These are phyloP conservation scores for Rapana venosa DNA, from an alignment of 2,888 invertebrate species.

Conservation along the genomic window DNA sequence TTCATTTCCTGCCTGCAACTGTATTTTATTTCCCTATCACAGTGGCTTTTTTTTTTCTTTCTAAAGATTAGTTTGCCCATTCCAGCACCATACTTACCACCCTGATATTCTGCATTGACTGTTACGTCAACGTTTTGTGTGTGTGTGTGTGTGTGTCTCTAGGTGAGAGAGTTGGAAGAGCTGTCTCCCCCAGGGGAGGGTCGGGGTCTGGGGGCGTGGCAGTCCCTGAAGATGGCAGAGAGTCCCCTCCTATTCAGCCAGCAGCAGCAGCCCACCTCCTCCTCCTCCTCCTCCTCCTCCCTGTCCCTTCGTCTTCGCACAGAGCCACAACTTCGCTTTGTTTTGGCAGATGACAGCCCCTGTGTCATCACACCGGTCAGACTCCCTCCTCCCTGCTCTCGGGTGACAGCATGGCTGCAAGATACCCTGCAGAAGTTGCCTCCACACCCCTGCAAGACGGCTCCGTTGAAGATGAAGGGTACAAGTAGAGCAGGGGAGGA, in stretches of 20 bases:
- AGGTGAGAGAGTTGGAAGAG: slow-evolving; percentile 63
- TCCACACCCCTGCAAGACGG: neutral
- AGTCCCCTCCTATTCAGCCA: slow-evolving; percentile 44
- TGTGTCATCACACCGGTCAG: slow-evolving; percentile 45
- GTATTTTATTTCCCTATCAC: too few relatives aligned
- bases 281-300: slow-evolving; percentile 40
- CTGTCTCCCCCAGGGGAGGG: slow-evolving; percentile 53
- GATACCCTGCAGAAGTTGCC: slow-evolving; percentile 29
- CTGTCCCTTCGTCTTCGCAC: slow-evolving; percentile 58
- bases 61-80: too few relatives aligned
- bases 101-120: too few relatives aligned
- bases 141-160: slow-evolving; percentile 33
- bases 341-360: slow-evolving; percentile 59
- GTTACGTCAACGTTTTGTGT: too few relatives aligned
- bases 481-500: neutral
- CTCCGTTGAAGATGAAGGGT: neutral
- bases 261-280: neutral
- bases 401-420: slow-evolving; percentile 44
- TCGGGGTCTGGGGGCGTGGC: slow-evolving; percentile 58
- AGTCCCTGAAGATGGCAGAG: slow-evolving; percentile 55
- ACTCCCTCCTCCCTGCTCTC: slow-evolving; percentile 35
- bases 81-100: too few relatives aligned
- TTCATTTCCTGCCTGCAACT: too few relatives aligned
- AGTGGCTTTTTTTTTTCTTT: too few relatives aligned
- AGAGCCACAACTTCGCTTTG: slow-evolving; percentile 62